Percentiles rank a stretch among this genome's conserved stretches.
Conservation (phyloP, 2,113 vertebrate species). For the Zosterops pallidus region DNA sequence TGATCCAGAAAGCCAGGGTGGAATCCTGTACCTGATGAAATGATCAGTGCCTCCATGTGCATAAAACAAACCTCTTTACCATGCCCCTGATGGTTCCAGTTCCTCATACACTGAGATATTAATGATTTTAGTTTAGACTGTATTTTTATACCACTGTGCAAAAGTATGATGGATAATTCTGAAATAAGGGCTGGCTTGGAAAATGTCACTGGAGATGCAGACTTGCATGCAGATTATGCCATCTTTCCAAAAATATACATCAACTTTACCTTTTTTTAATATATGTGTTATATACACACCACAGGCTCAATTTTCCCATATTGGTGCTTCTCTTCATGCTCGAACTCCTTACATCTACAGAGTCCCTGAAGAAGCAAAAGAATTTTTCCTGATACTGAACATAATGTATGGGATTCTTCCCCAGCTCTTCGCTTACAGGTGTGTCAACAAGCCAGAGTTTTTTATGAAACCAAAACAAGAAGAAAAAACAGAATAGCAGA, state of each 20-base stretch:
- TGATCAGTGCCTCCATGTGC: neutral
- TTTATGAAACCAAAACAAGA: conserved; percentile 78
- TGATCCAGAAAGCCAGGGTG: neutral
- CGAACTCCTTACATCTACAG: conserved; percentile 91
- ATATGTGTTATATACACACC: conserved; percentile 39
- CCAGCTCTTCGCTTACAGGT: conserved; percentile 90
- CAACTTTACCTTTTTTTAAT: conserved; percentile 8
- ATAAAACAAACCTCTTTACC: neutral
- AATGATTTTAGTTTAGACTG: neutral
- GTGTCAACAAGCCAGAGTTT: conserved; percentile 84
- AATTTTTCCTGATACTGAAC: conserved; percentile 84
- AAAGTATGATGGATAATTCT: neutral
- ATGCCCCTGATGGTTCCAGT: neutral
- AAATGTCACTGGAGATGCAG: conserved; percentile 1
- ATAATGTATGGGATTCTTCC: conserved; percentile 85
- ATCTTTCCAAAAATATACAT: neutral
- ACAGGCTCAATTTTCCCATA: conserved; percentile 93
- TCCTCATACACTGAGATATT: neutral
- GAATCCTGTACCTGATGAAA: neutral
- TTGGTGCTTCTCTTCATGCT: conserved; percentile 92
- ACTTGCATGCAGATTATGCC: neutral
- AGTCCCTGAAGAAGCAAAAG: conserved; percentile 84
- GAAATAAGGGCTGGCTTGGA: neutral
- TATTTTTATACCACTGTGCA: neutral
- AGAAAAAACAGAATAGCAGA: conserved; percentile 73